Conservation (phyloP, 1,140 invertebrate species). For the Drosophila nebulosa region DNA sequence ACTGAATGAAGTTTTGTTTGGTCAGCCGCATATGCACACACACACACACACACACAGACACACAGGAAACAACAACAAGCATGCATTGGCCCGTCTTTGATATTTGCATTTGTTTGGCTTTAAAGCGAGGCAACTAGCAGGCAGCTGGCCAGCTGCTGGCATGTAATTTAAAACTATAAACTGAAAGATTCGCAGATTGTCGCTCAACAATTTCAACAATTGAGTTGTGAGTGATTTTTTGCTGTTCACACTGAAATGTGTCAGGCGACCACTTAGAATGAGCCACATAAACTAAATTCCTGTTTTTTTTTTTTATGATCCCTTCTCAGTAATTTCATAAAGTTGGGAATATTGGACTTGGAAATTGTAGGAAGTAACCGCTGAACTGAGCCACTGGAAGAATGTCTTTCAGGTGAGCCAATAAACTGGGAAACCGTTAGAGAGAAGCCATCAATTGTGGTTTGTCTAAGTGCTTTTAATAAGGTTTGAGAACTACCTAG, state of each 20-base stretch:
- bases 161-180: constrained; percentile 53
- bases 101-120: constrained; percentile 68
- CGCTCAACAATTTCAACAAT: constrained; percentile 62
- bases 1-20: constrained; percentile 68
- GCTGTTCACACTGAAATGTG: constrained; percentile 50
- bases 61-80: constrained; percentile 36
- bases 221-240: constrained; percentile 56
- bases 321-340: background rate
- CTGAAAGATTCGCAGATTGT: constrained; percentile 9
- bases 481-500: no score
- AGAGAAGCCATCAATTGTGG: no score
- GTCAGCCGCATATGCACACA: constrained; percentile 51
- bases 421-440: no score
- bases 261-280: constrained; percentile 53
- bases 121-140: constrained; percentile 60
- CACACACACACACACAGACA: constrained; percentile 52
- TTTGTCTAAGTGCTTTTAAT: no score
- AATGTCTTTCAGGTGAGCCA: no score
- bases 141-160: constrained; percentile 30
- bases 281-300: constrained; percentile 32
- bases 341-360: background rate
- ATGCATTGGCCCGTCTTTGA: constrained; percentile 36
- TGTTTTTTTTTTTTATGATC: background rate
- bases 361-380: no score
- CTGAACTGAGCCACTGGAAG: no score